A percentile compares a stretch with the other conserved stretches of the same genome.
These are phyloP conservation scores for Lepus timidus DNA, from an alignment of 2,113 vertebrate species.

Conservation along the genomic window DNA sequence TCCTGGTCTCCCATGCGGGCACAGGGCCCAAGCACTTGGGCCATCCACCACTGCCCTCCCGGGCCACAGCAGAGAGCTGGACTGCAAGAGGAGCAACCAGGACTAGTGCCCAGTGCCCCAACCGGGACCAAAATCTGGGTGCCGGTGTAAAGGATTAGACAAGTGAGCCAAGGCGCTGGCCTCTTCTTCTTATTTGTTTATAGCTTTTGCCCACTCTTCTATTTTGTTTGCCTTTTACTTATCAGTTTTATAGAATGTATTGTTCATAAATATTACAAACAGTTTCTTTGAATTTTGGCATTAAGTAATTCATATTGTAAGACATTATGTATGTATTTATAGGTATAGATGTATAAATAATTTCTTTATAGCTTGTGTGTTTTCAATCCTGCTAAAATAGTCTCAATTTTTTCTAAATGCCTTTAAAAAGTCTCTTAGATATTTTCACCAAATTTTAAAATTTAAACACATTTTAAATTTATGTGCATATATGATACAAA, in stretches of 20 bases:
- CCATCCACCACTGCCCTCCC: no score
- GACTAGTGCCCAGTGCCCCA: no score
- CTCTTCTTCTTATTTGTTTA: neutral
- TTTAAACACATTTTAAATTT: neutral
- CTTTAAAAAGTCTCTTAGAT: neutral
- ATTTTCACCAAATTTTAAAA: neutral
- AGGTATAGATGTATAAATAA: neutral
- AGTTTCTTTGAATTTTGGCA: neutral
- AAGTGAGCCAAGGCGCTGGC: no score
- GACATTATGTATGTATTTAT: neutral
- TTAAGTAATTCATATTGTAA: neutral
- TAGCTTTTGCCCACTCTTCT: neutral
- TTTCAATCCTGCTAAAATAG: neutral
- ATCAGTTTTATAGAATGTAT: conserved; percentile 28
- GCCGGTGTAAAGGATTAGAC: no score
- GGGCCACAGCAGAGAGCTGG: no score
- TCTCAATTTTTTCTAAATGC: neutral
- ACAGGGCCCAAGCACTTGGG: no score
- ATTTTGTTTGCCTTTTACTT: conserved; percentile 49
- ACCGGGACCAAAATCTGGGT: no score
- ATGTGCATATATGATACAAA: neutral
- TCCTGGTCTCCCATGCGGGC: no score
- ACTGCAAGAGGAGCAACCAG: no score
- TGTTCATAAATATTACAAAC: neutral
- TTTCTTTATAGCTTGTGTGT: neutral